These are phyloP conservation scores for Sebastes iracundus DNA, from an alignment of 2,797 vertebrate species.

Conservation along the genomic window DNA sequence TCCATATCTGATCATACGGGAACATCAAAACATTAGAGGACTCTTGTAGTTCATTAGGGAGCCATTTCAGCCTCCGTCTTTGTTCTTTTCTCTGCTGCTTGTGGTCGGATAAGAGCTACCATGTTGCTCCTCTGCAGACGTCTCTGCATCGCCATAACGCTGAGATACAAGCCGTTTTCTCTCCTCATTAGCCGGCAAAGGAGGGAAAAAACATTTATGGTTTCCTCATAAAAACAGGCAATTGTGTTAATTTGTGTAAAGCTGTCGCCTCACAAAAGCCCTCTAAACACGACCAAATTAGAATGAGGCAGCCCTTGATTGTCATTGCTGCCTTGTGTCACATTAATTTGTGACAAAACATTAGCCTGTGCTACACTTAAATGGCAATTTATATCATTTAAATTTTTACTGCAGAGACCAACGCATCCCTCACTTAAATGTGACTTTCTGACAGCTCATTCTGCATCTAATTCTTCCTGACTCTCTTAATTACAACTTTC, in stretches of 20 bases:
- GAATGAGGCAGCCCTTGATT: slow-evolving; percentile 97
- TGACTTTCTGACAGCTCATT: slow-evolving; percentile 99
- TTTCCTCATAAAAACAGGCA: slow-evolving; percentile 94
- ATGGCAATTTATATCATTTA: slow-evolving; percentile 99
- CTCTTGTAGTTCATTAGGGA: slow-evolving; percentile 72
- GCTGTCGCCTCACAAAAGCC: slow-evolving; percentile 92
- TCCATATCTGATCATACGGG: slow-evolving; percentile 66
- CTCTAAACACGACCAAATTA: slow-evolving; percentile 98
- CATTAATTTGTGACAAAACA: slow-evolving; percentile 99
- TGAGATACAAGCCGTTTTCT: slow-evolving; percentile 83
- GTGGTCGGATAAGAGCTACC: slow-evolving; percentile 55
- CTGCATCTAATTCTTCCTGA: slow-evolving; percentile 91
- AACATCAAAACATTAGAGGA: slow-evolving; percentile 67
- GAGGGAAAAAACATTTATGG: slow-evolving; percentile 87
- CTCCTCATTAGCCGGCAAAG: slow-evolving; percentile 90
- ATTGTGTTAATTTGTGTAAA: slow-evolving; percentile 99
- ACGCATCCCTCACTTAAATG: slow-evolving; percentile 99
- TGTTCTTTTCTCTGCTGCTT: slow-evolving; percentile 64
- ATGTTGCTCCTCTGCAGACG: slow-evolving; percentile 64
- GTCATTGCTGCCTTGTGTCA: slow-evolving; percentile 98
- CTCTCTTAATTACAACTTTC: slow-evolving; percentile 99
- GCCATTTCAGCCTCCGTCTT: slow-evolving; percentile 65
- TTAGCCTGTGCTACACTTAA: slow-evolving; percentile 98
- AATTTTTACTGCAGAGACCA: slow-evolving; percentile 92
- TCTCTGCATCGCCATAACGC: slow-evolving; percentile 56